These are phyloP conservation scores for Austrofundulus limnaeus DNA, from an alignment of 2,113 vertebrate species.

Conservation along the genomic window DNA sequence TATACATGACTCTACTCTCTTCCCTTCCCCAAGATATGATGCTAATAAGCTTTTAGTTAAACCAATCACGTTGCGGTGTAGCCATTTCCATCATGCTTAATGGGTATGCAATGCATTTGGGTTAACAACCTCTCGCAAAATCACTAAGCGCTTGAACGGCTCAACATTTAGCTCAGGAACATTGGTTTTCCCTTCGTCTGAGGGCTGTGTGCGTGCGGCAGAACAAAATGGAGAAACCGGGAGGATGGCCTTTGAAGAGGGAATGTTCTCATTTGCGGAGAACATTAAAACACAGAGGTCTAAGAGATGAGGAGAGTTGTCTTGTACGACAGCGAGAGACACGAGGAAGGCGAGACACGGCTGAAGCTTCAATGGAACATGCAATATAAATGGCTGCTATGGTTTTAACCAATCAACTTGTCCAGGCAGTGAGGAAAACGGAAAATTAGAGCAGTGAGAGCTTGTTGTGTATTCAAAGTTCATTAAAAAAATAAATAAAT, in stretches of 20 bases:
- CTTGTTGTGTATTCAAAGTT: slow-evolving; percentile 11
- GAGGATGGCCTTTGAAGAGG: slow-evolving; percentile 35
- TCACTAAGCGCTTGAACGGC: slow-evolving; percentile 54
- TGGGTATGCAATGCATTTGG: slow-evolving; percentile 65
- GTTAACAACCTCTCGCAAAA: slow-evolving; percentile 69
- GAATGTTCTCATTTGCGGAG: slow-evolving; percentile 22
- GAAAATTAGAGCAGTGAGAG: slow-evolving; percentile 48
- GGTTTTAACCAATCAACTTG: slow-evolving; percentile 49
- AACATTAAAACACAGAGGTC: slow-evolving; percentile 35
- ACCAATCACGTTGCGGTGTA: slow-evolving; percentile 62
- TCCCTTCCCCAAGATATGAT: slow-evolving; percentile 41
- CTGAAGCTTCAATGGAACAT: slow-evolving; percentile 27
- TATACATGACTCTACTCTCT: slow-evolving; percentile 46
- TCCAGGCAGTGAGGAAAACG: slow-evolving; percentile 15
- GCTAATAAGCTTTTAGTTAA: slow-evolving; percentile 76
- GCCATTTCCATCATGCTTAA: slow-evolving; percentile 71
- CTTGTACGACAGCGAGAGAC: slow-evolving; percentile 16
- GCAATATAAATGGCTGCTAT: slow-evolving; percentile 55
- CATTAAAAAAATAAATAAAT: slow-evolving; percentile 32
- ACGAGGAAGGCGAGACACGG: not conserved
- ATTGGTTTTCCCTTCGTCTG: slow-evolving; percentile 56
- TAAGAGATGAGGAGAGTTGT: slow-evolving; percentile 38
- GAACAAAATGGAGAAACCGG: slow-evolving; percentile 36
- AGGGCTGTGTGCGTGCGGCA: slow-evolving; percentile 27
- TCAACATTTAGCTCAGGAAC: slow-evolving; percentile 65